These are phyloP conservation scores for Jordanella pulchra DNA, from an alignment of 2,797 vertebrate species.

Conservation along the genomic window DNA sequence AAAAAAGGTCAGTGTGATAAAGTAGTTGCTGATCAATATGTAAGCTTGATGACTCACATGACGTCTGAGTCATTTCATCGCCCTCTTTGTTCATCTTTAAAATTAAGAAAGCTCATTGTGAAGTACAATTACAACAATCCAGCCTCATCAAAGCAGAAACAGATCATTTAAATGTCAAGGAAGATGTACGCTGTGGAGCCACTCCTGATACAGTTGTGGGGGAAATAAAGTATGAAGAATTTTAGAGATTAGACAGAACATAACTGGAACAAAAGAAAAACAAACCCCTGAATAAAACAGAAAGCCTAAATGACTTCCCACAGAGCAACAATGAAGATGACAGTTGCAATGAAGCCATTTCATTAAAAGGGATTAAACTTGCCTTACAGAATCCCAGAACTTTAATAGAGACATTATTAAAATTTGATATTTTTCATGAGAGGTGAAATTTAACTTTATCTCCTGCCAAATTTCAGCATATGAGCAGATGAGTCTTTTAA, in stretches of 20 bases:
- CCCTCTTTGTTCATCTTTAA: neutral
- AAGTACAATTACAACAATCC: slow-evolving; percentile 6
- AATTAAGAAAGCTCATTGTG: slow-evolving; percentile 1
- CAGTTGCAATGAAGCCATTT: slow-evolving; percentile 7
- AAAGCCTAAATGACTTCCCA: slow-evolving; percentile 14
- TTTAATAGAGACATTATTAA: slow-evolving; percentile 43
- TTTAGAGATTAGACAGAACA: neutral
- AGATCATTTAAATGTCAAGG: slow-evolving; percentile 8
- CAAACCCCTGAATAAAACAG: slow-evolving; percentile 16
- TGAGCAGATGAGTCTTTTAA: slow-evolving; percentile 24
- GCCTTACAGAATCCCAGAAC: slow-evolving; percentile 24
- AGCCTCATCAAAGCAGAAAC: slow-evolving; percentile 1
- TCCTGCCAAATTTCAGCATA: slow-evolving; percentile 20
- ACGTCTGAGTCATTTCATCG: slow-evolving; percentile 1
- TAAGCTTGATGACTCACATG: neutral
- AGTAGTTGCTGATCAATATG: slow-evolving; percentile 7
- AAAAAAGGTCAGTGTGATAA: neutral
- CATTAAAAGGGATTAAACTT: slow-evolving; percentile 34
- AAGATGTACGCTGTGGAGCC: neutral
- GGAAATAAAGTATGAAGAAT: neutral
- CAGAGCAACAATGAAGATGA: slow-evolving; percentile 18
- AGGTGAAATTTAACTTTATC: slow-evolving; percentile 32
- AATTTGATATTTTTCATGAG: slow-evolving; percentile 33
- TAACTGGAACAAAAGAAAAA: slow-evolving; percentile 12
- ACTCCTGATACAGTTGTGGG: slow-evolving; percentile 1